Evolutionary conservation across 2,888 invertebrate species (phyloP), one percentile per base, ranked within the genome.

Genomic region (Anthrax anthrax): DNA sequence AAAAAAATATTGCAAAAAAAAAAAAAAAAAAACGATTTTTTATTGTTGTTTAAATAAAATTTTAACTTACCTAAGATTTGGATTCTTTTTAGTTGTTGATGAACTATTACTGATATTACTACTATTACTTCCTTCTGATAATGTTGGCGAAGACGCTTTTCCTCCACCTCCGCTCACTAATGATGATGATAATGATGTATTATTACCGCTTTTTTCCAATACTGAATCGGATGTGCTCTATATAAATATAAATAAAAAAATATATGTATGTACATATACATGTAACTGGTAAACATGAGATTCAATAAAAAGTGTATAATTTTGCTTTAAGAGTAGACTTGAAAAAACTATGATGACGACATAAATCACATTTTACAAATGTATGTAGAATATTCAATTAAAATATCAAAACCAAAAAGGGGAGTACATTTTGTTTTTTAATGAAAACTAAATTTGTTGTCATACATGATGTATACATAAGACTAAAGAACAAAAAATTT

Each of bases 221-320:
- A 75, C 70, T 1, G 78, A 75, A 57, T 80, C 81, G 40, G 76
- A 76, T 48, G 76, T 71, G 61, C 75, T 77, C 75, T 77, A 67
- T 5, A 67, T 67, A 49, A 54, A 58, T 27, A 40, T 10, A 51
- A 37, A 48, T 47, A 40, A 29, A 32, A 37, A 23, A 36, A 32
- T 19, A n/a, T n/a, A n/a, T n/a, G n/a, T n/a, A n/a, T n/a, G n/a
- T n/a, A n/a, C n/a, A n/a, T n/a, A n/a, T n/a, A n/a, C n/a, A n/a
- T n/a, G n/a, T n/a, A n/a, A n/a, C n/a, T n/a, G n/a, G n/a, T n/a
- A n/a, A n/a, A n/a, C n/a, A n/a, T n/a, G n/a, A n/a, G n/a, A n/a
- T n/a, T n/a, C n/a, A n/a, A n/a, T n/a, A n/a, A n/a, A n/a, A n/a
- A n/a, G n/a, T n/a, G n/a, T n/a, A n/a, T n/a, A n/a, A n/a, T n/a